A percentile compares a stretch with the other conserved stretches of the same genome.
phyloP scores from a whole-genome alignment of 2,888 invertebrate species.

The Abrostola triplasia region DNA sequence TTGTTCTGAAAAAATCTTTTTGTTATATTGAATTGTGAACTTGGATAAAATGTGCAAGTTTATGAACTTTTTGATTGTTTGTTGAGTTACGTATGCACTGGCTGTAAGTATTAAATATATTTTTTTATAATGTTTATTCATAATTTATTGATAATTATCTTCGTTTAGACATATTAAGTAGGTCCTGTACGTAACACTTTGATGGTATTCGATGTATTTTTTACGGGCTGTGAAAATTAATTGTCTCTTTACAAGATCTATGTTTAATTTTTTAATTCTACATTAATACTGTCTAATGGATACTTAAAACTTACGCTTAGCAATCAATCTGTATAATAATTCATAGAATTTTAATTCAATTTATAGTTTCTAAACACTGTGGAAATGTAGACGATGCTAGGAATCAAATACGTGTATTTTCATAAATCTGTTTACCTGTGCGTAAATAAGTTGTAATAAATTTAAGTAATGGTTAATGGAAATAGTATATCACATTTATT shows the following conservation, averaged over 20 bases:
- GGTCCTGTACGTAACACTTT: too few species aligned
- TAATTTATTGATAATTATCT: background rate
- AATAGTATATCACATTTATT: slow-evolving; percentile 47
- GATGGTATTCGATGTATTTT: too few species aligned
- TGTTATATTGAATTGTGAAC: slow-evolving; percentile 25
- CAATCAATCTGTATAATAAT: too few species aligned
- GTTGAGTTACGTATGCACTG: slow-evolving; percentile 3
- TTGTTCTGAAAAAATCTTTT: background rate
- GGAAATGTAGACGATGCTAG: background rate
- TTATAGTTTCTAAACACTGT: background rate
- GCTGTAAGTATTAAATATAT: slow-evolving; percentile 34
- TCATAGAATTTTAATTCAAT: too few species aligned
- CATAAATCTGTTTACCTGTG: background rate
- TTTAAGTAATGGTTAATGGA: slow-evolving; percentile 14
- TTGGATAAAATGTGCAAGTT: slow-evolving; percentile 32
- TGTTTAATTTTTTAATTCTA: too few species aligned
- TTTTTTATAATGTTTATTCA: background rate
- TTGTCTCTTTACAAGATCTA: too few species aligned
- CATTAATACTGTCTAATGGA: too few species aligned
- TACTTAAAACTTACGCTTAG: too few species aligned
- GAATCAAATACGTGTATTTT: background rate
- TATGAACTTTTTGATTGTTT: slow-evolving; percentile 26
- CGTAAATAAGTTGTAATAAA: slow-evolving; percentile 7
- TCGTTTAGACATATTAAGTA: background rate
- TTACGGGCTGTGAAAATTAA: too few species aligned